phyloP scores from a whole-genome alignment of 2,888 invertebrate genomes.

The Prosopocoilus inquinatus region DNA sequence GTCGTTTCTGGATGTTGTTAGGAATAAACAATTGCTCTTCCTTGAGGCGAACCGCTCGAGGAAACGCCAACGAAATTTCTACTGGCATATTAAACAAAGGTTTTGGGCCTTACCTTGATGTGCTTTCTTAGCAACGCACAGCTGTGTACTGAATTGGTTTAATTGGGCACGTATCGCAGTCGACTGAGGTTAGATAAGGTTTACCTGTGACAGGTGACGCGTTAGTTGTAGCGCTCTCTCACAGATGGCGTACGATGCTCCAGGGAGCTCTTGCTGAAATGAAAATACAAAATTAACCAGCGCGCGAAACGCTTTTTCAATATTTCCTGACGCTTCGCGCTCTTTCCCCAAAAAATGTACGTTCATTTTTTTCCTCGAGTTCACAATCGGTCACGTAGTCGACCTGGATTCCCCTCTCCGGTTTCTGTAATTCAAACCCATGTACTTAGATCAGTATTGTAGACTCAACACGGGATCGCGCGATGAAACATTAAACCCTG shows the following conservation, averaged over 20 bases:
- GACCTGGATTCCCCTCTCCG: conserved; percentile 29
- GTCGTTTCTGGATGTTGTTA: neutral
- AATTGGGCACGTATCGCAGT: too few species aligned
- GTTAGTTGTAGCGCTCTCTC: neutral
- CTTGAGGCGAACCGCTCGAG: too few species aligned
- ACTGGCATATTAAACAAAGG: too few species aligned
- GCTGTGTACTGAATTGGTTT: neutral
- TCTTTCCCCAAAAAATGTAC: neutral
- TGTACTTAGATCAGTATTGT: conserved; percentile 17
- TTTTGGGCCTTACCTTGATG: neutral
- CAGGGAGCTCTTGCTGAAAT: neutral
- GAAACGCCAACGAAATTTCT: too few species aligned
- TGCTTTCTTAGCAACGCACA: neutral
- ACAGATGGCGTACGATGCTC: neutral
- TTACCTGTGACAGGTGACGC: conserved; percentile 3
- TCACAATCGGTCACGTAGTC: conserved; percentile 14
- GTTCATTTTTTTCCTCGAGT: conserved; percentile 1
- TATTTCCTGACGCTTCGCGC: neutral
- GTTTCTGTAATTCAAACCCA: conserved; percentile 25
- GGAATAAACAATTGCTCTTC: too few species aligned
- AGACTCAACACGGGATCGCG: conserved; percentile 19
- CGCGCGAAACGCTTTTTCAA: too few species aligned
- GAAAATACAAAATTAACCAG: neutral
- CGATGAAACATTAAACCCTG: conserved; percentile 28
- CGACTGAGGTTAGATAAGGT: neutral